These are phyloP conservation scores for Latrodectus elegans DNA, from an alignment of 2,888 invertebrate genomes.

Conservation along the genomic window DNA sequence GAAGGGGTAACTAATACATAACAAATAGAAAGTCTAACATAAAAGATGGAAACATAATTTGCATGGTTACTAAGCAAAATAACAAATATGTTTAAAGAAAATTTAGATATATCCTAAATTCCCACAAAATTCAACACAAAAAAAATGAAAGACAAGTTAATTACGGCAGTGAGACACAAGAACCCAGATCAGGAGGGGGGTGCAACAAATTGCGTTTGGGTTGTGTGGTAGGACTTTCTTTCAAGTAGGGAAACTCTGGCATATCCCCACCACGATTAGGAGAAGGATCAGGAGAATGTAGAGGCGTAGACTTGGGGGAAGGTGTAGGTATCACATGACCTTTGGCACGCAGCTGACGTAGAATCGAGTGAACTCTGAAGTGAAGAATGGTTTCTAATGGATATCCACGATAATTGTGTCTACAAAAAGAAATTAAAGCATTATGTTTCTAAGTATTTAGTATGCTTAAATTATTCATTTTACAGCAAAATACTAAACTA, in stretches of 20 bases:
- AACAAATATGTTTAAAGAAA: neutral
- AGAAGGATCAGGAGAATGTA: conserved; percentile 62
- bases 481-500: too few species aligned
- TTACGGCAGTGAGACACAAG: conserved; percentile 52
- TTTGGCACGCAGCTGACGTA: conserved; percentile 69
- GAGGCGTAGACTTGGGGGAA: conserved; percentile 48
- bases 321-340: conserved; percentile 58
- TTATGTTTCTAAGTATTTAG: too few species aligned
- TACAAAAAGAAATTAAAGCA: conserved; percentile 76
- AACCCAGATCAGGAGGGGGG: conserved; percentile 47
- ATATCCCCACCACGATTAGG: conserved; percentile 48
- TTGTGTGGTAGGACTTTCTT: conserved; percentile 53
- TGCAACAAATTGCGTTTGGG: conserved; percentile 30
- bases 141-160: neutral
- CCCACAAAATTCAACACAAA: neutral
- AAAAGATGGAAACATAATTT: neutral
- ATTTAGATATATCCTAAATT: neutral
- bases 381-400: conserved; percentile 90
- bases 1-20: too few species aligned
- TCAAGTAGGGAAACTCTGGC: conserved; percentile 58
- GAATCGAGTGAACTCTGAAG: conserved; percentile 87
- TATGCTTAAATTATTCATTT: too few species aligned
- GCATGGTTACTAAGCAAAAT: neutral
- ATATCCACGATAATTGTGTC: conserved; percentile 91
- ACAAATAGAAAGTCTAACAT: too few species aligned